Percentiles rank a stretch among this genome's conserved stretches.
phyloP scores from a whole-genome alignment of 30 jellyfish, hydroid and myxozoan species.

The Catostylus mosaicus region DNA sequence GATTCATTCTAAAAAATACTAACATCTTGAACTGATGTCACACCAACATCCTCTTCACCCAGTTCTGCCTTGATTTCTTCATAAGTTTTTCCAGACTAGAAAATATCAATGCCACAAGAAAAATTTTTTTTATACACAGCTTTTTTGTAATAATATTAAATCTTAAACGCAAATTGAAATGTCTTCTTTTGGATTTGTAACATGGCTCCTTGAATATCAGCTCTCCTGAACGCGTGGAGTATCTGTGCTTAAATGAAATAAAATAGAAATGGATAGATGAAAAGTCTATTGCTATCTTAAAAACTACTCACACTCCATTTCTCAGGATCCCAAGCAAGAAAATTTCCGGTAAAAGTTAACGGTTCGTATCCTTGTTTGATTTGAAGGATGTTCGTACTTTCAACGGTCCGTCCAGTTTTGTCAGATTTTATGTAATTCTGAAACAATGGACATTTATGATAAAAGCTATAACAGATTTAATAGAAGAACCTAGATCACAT shows the following conservation, averaged over 20 bases:
- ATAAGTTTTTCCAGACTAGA: conserved; percentile 90
- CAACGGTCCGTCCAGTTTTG: conserved; percentile 87
- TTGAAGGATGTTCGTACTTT: conserved; percentile 86
- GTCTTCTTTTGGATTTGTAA: no score
- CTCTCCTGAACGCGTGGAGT: neutral
- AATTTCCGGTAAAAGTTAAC: conserved; percentile 84
- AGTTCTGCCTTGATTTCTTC: conserved; percentile 93
- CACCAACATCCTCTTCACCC: conserved; percentile 93
- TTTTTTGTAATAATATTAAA: no score
- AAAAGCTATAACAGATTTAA: no score
- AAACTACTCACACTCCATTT: conserved; percentile 92
- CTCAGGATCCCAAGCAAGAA: conserved; percentile 96
- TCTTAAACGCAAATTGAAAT: no score
- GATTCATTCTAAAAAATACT: neutral
- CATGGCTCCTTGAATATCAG: no score
- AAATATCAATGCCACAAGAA: no score
- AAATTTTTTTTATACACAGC: no score
- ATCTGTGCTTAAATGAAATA: neutral
- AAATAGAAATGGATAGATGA: neutral
- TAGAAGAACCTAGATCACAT: no score
- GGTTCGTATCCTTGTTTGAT: conserved; percentile 99
- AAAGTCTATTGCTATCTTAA: no score
- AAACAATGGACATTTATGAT: conserved; percentile 2
- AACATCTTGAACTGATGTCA: conserved; percentile 88
- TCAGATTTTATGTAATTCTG: conserved; percentile 88